Percentiles rank a stretch among this genome's conserved stretches.
These are phyloP conservation scores for Coenobita brevimanus DNA, from an alignment of 1,140 invertebrate genomes.

Conservation along the genomic window DNA sequence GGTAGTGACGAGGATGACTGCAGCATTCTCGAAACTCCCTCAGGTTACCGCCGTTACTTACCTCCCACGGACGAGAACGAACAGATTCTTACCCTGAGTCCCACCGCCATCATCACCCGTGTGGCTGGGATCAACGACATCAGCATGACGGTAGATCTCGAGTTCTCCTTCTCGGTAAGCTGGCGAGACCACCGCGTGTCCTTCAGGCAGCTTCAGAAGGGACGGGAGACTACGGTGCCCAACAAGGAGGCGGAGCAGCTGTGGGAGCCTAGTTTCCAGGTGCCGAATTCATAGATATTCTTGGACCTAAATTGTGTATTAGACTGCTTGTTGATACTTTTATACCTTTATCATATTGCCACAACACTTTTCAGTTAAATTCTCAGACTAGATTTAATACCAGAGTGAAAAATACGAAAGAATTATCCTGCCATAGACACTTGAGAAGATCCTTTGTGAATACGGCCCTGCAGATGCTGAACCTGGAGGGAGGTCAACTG, in stretches of 20 bases:
- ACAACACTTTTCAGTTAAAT: too few species aligned
- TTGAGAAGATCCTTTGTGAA: too few species aligned
- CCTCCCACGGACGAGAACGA: slow-evolving; percentile 7
- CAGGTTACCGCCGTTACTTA: background rate
- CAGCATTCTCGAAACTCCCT: slow-evolving; percentile 45
- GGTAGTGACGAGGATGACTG: slow-evolving; percentile 75
- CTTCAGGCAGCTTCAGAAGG: background rate
- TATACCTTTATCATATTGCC: too few species aligned
- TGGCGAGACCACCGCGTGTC: background rate
- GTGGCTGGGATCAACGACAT: slow-evolving; percentile 4
- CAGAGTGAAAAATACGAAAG: too few species aligned
- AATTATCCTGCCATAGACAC: too few species aligned
- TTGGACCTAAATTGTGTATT: too few species aligned
- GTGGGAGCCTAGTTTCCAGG: background rate
- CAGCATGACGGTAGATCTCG: background rate
- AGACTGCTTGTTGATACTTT: too few species aligned
- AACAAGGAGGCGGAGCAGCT: background rate
- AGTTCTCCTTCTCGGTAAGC: slow-evolving; percentile 2
- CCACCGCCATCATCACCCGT: slow-evolving; percentile 12
- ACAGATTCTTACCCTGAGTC: background rate
- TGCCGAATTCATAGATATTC: too few species aligned
- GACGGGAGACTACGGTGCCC: background rate
- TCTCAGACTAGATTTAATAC: too few species aligned
- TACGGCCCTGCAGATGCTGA: too few species aligned
- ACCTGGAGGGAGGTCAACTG: background rate